Conservation (phyloP, 2,797 vertebrate genomes). For the Aulostomus chinensis region DNA sequence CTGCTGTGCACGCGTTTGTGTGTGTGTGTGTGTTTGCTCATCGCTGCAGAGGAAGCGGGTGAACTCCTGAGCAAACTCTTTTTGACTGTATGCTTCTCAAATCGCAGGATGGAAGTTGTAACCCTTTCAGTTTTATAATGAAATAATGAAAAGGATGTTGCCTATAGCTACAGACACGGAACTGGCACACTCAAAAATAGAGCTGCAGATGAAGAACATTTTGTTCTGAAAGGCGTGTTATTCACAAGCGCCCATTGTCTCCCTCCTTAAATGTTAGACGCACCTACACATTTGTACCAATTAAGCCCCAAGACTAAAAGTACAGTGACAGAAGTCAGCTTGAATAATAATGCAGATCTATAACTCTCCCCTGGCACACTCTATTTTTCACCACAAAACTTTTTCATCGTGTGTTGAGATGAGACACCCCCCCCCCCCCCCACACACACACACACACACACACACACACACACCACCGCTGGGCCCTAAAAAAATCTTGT, state of each 20-base stretch:
- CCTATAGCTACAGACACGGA: too few relatives aligned
- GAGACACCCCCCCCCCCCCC: too few relatives aligned
- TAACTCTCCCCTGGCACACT: too few relatives aligned
- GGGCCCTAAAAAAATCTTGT: too few relatives aligned
- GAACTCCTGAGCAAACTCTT: conserved; percentile 7
- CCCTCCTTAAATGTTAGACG: not conserved
- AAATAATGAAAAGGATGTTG: conserved; percentile 1
- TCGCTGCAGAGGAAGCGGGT: conserved; percentile 6
- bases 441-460: too few relatives aligned
- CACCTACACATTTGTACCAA: not conserved
- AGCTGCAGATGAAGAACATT: conserved; percentile 1
- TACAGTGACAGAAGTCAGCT: not conserved
- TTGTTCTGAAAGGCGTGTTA: conserved; percentile 10
- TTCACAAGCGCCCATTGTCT: not conserved
- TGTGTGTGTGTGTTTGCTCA: not conserved
- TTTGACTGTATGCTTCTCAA: conserved; percentile 29
- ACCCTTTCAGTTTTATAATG: conserved; percentile 20
- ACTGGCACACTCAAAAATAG: conserved; percentile 8
- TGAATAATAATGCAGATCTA: too few relatives aligned
- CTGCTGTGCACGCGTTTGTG: not conserved
- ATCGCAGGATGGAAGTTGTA: conserved; percentile 1
- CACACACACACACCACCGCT: too few relatives aligned
- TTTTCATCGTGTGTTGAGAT: too few relatives aligned
- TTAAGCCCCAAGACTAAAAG: conserved; percentile 15
- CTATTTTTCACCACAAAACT: too few relatives aligned